A percentile compares a stretch with the other conserved stretches of the same genome.
Evolutionary conservation across 2,888 invertebrate species (phyloP).

Genomic region (Cosmorhoe ocellata): DNA sequence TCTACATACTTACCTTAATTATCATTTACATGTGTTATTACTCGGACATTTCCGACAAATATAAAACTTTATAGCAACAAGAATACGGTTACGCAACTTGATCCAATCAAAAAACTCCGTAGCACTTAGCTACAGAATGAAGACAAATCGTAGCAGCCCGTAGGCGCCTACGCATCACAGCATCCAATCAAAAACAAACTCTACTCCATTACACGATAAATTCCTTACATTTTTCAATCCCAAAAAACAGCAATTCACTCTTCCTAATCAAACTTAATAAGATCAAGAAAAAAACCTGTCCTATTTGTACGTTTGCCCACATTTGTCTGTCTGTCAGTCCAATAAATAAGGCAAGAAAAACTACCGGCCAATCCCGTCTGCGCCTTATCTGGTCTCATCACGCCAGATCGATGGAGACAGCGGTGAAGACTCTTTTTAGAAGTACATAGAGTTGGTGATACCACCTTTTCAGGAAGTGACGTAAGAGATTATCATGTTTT

Average conservation of each 20-base stretch:
- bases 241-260: slow-evolving; percentile 45
- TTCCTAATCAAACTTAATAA: slow-evolving; percentile 60
- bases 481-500: too few species aligned
- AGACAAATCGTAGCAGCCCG: slow-evolving; percentile 2
- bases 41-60: too few species aligned
- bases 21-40: too few species aligned
- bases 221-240: slow-evolving; percentile 25
- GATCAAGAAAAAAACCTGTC: slow-evolving; percentile 59
- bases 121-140: slow-evolving; percentile 9
- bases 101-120: background rate
- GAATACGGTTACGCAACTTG: too few species aligned
- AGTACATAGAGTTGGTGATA: slow-evolving; percentile 48
- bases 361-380: slow-evolving; percentile 71
- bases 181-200: slow-evolving; percentile 19
- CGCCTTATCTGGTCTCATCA: slow-evolving; percentile 75
- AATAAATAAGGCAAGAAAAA: slow-evolving; percentile 77
- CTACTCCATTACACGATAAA: slow-evolving; percentile 15
- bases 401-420: slow-evolving; percentile 67
- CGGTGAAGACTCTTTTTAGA: slow-evolving; percentile 37
- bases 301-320: slow-evolving; percentile 67
- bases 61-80: too few species aligned
- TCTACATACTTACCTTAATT: too few species aligned
- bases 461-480: slow-evolving; percentile 13
- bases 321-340: slow-evolving; percentile 74
- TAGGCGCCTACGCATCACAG: background rate